Conservation (phyloP, 1,140 invertebrate species). For the Mylabris phalerata region DNA sequence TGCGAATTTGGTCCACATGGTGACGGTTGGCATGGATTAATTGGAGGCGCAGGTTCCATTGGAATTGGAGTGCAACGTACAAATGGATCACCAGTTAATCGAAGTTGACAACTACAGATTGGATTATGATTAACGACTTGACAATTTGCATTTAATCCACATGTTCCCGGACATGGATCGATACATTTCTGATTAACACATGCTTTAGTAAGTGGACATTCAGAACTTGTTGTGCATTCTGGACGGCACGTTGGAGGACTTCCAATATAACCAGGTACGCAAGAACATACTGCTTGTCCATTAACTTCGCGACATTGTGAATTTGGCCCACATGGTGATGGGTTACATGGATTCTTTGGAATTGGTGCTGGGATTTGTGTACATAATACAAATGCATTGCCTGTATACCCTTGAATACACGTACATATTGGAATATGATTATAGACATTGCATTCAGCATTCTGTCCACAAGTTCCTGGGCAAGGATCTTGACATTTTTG, state of each 20-base stretch:
- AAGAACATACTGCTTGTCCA: slow-evolving; percentile 59
- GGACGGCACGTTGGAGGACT: slow-evolving; percentile 58
- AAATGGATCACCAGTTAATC: slow-evolving; percentile 69
- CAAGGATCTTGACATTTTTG: slow-evolving; percentile 63
- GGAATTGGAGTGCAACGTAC: slow-evolving; percentile 40
- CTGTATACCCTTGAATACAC: slow-evolving; percentile 54
- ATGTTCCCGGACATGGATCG: slow-evolving; percentile 61
- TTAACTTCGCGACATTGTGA: slow-evolving; percentile 56
- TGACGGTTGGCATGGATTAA: slow-evolving; percentile 47
- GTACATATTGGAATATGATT: slow-evolving; percentile 63
- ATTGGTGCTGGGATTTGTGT: slow-evolving; percentile 33
- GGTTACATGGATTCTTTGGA: slow-evolving; percentile 52
- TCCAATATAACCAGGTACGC: slow-evolving; percentile 55
- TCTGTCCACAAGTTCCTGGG: slow-evolving; percentile 57
- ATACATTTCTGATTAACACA: slow-evolving; percentile 65
- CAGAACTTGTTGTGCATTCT: slow-evolving; percentile 58
- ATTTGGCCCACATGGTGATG: slow-evolving; percentile 61
- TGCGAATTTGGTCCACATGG: slow-evolving; percentile 63
- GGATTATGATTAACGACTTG: slow-evolving; percentile 70
- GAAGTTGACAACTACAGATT: slow-evolving; percentile 61
- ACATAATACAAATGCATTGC: slow-evolving; percentile 60
- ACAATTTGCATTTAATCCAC: slow-evolving; percentile 54
- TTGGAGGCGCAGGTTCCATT: slow-evolving; percentile 9
- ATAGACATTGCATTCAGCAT: slow-evolving; percentile 57
- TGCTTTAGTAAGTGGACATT: slow-evolving; percentile 57